Percentiles rank a stretch among this genome's conserved stretches.
Conservation (phyloP, 1,140 invertebrate genomes). For the Zaprionus davidi region DNA sequence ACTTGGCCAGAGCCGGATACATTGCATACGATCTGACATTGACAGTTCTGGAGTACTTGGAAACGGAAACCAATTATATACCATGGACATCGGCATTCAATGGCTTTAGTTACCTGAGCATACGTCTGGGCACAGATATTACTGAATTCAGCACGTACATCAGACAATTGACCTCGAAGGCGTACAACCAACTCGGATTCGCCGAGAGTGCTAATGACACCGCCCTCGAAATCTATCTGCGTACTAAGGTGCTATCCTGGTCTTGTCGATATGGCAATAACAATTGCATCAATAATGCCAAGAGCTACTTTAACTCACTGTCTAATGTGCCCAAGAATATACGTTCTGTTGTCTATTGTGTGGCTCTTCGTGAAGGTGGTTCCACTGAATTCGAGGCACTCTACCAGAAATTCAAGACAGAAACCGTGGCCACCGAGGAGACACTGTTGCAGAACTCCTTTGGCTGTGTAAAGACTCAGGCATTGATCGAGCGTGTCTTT, state of each 20-base stretch:
- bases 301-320: conserved; percentile 66
- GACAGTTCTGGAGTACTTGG: conserved; percentile 86
- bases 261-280: conserved; percentile 85
- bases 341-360: conserved; percentile 87
- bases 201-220: conserved; percentile 41
- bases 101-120: conserved; percentile 84
- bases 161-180: conserved; percentile 54
- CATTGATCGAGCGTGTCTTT: conserved; percentile 79
- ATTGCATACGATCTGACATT: conserved; percentile 85
- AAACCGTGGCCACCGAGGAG: conserved; percentile 86
- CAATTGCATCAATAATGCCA: conserved; percentile 84
- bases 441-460: conserved; percentile 86
- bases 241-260: conserved; percentile 84
- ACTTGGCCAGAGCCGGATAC: conserved; percentile 85
- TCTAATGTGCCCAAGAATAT: conserved; percentile 85
- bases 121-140: conserved; percentile 70
- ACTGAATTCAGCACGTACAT: conserved; percentile 66
- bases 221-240: conserved; percentile 79
- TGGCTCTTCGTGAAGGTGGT: conserved; percentile 85
- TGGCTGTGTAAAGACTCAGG: conserved; percentile 86
- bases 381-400: conserved; percentile 85
- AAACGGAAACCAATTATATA: conserved; percentile 87
- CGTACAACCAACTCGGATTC: conserved; percentile 74
- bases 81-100: conserved; percentile 88
- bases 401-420: conserved; percentile 84